Evolutionary conservation across 1,140 invertebrate genomes (phyloP), one percentile per base, ranked within the genome.

Genomic region (Listronotus bonariensis): DNA sequence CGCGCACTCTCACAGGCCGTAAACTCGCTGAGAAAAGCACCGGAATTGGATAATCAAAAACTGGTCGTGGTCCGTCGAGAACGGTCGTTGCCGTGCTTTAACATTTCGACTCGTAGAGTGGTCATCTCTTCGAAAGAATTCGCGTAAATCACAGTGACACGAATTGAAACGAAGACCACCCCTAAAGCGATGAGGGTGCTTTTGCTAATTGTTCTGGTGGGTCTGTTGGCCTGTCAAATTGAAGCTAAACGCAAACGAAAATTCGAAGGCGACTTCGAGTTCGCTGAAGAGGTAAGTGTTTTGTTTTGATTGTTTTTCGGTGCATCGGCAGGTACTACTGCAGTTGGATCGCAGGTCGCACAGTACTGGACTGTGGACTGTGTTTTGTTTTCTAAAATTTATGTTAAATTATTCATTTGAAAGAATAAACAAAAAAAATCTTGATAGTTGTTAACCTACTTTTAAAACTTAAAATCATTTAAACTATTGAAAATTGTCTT

Each of bases 241-340:
- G 83, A 84, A 53, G 82, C 80, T 76, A 63, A 84, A 79, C 71
- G 82, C 76, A 86, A 87, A 74, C 78, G 83, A 69, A 88, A 87
- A 75, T 87, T 87, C 75, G 87, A 88, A 64, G 86, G 85, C 9
- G 86, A 88, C 69, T 88, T 88, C 72, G 86, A 87, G 69, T 88
- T 88, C 69, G 86, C 85, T 60, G 86, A 88, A 74, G 86, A 88
- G 85, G 86, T 87, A 75, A 79, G 82, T 38, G 49, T 38, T 52
- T 26, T 26, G 18, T 26, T 52, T 52, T 52, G 26, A 26, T 32
- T 46, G 9, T 17, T 26, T 10, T 8, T 26, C 14, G 6, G 7
- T 26, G 49, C 6, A 26, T 14, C 49, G 18, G 18, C 18, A 36
- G 18, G 7, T 14, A 26, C 14, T 26, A 26, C 20, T 26, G 20